Evolutionary conservation across 2,888 invertebrate genomes (phyloP), one percentile per base, ranked within the genome.

Genomic region (Drosophila maculinotata): DNA sequence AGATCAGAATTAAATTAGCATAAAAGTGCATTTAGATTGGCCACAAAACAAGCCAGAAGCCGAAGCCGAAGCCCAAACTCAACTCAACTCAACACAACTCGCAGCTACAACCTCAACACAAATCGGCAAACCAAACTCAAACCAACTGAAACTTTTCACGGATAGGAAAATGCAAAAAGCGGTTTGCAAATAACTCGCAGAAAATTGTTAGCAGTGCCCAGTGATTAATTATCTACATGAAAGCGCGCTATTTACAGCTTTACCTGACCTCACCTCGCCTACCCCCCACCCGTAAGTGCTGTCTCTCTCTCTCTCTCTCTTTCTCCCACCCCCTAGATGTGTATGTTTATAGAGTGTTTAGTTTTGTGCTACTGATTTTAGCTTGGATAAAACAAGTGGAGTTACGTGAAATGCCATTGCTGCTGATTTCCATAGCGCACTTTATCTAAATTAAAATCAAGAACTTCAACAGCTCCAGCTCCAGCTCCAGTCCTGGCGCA

Each of bases 211-310:
- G 76, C 65, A 76, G 71, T 70, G 71, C 57, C 67, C 69, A 67
- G 79, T 83, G 83, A 84, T 84, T 87, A 84, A 84, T 84, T 84
- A 84, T 87, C 88, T 85, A 82, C 88, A 84, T 87, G 88, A 84
- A 84, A 84, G 88, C 88, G 72, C 70, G 83, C 86, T 82, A 84
- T 87, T 83, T 87, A 76, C 88, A 76, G 76, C 69, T 71, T 62
- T 80, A 83, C 84, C 84, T 79, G 41, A 44, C 20, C 38, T 31
- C 42, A 8, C 25, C 15, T 45, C 47, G 17, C 23, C 51, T 42
- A 15, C 12, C 30, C 17, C 42, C 26, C 35, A 39, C 39, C 10
- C n/a, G n/a, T n/a, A n/a, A n/a, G n/a, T n/a, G n/a, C n/a, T 20
- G 4, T 4, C 20, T 20, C 4, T 20, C 20, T 20, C 20, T 4